Conservation (phyloP, 2,888 invertebrate species). For the Lordiphosa andalusiaca region DNA sequence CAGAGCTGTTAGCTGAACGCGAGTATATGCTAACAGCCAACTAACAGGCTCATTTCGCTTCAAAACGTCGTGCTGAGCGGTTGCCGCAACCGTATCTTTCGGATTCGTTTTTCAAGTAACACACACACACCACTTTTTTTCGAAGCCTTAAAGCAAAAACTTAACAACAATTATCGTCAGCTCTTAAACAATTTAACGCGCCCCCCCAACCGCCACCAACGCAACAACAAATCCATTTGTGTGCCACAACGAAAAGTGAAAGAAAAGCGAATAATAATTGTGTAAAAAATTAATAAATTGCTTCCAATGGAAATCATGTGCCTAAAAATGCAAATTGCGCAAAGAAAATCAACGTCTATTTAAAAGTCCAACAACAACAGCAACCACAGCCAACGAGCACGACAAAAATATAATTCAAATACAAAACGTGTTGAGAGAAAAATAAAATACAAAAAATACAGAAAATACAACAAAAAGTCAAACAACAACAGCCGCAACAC, state of each 20-base stretch:
- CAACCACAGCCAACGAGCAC: conserved; percentile 37
- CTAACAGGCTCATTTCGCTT: conserved; percentile 74
- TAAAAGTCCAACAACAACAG: conserved; percentile 61
- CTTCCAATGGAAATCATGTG: conserved; percentile 75
- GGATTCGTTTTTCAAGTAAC: conserved; percentile 8
- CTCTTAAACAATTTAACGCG: conserved; percentile 3
- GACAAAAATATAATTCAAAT: conserved; percentile 69
- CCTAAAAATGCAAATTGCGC: conserved; percentile 76
- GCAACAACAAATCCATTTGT: conserved; percentile 3
- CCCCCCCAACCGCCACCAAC: conserved; percentile 1
- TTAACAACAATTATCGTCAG: conserved; percentile 4
- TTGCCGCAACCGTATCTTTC: conserved; percentile 35
- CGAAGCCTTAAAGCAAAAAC: conserved; percentile 7
- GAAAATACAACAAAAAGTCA: conserved; percentile 28
- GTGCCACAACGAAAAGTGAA: conserved; percentile 9
- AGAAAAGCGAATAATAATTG: conserved; percentile 38
- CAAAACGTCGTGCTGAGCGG: conserved; percentile 48
- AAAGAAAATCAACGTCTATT: conserved; percentile 73
- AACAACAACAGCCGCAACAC: conserved; percentile 48
- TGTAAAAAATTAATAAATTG: conserved; percentile 59
- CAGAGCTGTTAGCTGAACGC: not conserved
- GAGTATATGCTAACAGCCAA: conserved; percentile 46
- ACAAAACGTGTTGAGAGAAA: conserved; percentile 69
- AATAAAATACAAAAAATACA: conserved; percentile 41
- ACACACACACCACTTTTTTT: conserved; percentile 1